These are phyloP conservation scores for Microcaecilia unicolor DNA, from an alignment of 2,797 vertebrate genomes.

Conservation along the genomic window DNA sequence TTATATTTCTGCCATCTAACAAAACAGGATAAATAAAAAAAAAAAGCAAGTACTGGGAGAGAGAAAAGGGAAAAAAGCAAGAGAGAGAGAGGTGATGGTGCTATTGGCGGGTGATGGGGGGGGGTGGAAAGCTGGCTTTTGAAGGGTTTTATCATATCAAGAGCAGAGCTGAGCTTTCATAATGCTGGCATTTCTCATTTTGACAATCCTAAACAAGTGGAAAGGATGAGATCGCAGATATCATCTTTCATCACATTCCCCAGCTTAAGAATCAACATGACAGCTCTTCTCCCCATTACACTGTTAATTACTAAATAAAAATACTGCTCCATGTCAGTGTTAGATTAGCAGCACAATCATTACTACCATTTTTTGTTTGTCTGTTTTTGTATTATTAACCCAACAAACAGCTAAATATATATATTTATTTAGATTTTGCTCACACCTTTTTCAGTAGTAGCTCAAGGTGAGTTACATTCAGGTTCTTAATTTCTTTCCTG, in stretches of 20 bases:
- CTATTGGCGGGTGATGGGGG: too few species aligned
- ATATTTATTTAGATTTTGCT: too few species aligned
- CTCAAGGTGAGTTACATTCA: too few species aligned
- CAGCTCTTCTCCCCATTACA: conserved; percentile 70
- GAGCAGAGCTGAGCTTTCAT: conserved; percentile 93
- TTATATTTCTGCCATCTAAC: conserved; percentile 78
- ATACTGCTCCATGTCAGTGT: conserved; percentile 70
- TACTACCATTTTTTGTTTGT: conserved; percentile 43
- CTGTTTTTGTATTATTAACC: conserved; percentile 4
- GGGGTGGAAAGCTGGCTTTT: conserved; percentile 63
- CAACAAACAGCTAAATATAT: too few species aligned
- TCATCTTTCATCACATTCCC: conserved; percentile 93
- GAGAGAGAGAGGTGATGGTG: conserved; percentile 53
- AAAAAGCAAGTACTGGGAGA: conserved; percentile 59
- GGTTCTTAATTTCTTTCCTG: too few species aligned
- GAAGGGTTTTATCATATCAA: conserved; percentile 97
- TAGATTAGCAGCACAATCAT: conserved; percentile 62
- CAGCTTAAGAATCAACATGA: conserved; percentile 81
- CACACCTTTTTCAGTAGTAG: too few species aligned
- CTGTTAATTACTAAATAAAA: conserved; percentile 95
- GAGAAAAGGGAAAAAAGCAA: conserved; percentile 78
- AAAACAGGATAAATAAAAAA: conserved; percentile 87
- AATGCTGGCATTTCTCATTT: conserved; percentile 99
- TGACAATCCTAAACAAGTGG: conserved; percentile 98
- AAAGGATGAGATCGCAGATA: conserved; percentile 96